Conservation (phyloP, 1,140 invertebrate species). For the Lepidostoma basale region DNA sequence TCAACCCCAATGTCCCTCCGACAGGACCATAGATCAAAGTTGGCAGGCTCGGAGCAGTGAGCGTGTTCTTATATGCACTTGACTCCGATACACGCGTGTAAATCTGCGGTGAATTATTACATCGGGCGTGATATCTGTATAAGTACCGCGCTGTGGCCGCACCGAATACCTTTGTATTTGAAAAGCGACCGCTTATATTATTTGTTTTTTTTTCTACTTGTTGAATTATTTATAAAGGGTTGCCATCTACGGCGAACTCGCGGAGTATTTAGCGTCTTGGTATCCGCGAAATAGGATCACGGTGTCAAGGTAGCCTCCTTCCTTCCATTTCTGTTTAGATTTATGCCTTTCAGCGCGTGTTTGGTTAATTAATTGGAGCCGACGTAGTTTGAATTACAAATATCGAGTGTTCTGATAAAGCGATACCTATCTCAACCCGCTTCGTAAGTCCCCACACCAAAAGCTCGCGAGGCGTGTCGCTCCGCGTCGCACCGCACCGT, state of each 20-base stretch:
- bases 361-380: conserved; percentile 16
- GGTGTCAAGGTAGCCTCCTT: conserved; percentile 24
- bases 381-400: conserved; percentile 21
- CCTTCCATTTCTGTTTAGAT: conserved; percentile 18
- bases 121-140: background rate
- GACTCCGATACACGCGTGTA: background rate
- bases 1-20: conserved; percentile 11
- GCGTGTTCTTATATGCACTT: background rate
- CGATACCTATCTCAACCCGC: background rate
- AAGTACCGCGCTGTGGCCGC: background rate
- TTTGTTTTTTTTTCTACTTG: conserved; percentile 7
- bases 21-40: conserved; percentile 9
- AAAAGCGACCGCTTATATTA: conserved; percentile 14
- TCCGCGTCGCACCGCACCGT: too few relatives aligned
- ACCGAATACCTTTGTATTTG: background rate
- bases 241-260: background rate
- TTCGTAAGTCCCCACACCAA: background rate
- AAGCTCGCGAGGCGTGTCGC: background rate
- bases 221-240: conserved; percentile 23
- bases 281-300: conserved; percentile 18
- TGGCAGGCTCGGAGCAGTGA: background rate
- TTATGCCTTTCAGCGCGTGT: background rate
- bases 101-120: background rate
- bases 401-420: conserved; percentile 11
- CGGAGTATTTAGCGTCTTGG: background rate